These are phyloP conservation scores for Passer domesticus DNA, from an alignment of 2,113 vertebrate genomes.

Conservation along the genomic window DNA sequence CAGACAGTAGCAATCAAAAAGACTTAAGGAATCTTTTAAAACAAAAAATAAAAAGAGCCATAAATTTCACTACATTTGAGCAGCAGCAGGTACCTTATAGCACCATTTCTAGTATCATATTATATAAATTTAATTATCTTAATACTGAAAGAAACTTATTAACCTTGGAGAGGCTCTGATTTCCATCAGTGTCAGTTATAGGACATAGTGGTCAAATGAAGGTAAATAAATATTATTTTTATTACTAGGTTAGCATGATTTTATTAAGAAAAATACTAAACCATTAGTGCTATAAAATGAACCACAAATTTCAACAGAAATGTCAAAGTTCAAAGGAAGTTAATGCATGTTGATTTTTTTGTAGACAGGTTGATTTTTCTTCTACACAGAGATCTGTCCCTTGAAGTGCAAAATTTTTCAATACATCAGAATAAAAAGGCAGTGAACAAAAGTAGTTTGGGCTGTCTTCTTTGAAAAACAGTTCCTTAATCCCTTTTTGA, in stretches of 20 bases:
- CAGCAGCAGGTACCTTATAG: background rate
- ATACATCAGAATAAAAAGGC: background rate
- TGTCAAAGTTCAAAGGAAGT: background rate
- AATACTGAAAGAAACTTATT: background rate
- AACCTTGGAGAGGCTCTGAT: background rate
- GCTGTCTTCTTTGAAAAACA: background rate
- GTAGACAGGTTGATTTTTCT: background rate
- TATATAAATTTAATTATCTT: background rate
- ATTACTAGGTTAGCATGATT: background rate
- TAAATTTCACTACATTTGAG: background rate
- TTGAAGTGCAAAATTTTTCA: conserved; percentile 1
- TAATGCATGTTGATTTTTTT: background rate
- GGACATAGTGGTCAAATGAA: background rate
- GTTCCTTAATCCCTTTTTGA: conserved; percentile 24
- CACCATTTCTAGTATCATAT: background rate
- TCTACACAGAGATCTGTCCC: background rate
- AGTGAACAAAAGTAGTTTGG: background rate
- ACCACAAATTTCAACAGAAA: background rate
- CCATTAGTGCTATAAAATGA: background rate
- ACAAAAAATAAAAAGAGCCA: background rate
- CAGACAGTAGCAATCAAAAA: background rate
- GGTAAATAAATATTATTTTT: background rate
- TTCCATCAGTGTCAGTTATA: background rate
- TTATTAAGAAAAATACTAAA: background rate
- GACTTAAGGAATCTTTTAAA: background rate